phyloP scores from a whole-genome alignment of 2,888 invertebrate species.

The Nephrotoma flavescens region DNA sequence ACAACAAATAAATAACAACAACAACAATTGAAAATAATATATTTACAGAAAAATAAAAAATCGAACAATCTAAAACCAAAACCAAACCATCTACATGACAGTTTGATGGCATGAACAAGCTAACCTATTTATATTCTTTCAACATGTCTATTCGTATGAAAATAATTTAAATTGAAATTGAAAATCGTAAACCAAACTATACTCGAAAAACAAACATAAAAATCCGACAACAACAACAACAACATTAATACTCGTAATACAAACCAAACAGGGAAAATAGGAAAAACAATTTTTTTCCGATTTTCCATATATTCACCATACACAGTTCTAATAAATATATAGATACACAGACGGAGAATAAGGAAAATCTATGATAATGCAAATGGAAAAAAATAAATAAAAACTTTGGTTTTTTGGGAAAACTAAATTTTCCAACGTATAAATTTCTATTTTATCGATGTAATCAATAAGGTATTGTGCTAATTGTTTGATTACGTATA shows the following conservation, averaged over 20 bases:
- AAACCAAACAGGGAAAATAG: neutral
- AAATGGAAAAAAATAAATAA: neutral
- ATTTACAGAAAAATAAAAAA: neutral
- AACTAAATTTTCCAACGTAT: neutral
- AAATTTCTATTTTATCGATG: neutral
- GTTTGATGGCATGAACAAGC: slow-evolving; percentile 1
- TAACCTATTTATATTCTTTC: slow-evolving; percentile 5
- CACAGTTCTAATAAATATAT: neutral
- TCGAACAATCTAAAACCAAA: neutral
- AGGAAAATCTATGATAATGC: neutral
- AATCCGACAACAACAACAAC: neutral
- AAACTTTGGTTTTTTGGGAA: neutral
- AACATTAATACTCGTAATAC: neutral
- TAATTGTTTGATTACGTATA: neutral
- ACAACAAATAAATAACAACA: neutral
- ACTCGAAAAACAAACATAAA: slow-evolving; percentile 1
- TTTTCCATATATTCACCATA: neutral
- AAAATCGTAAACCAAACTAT: slow-evolving; percentile 3
- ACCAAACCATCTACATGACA: slow-evolving; percentile 2
- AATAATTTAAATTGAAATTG: slow-evolving; percentile 6
- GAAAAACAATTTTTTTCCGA: neutral
- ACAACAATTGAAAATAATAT: neutral
- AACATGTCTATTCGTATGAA: slow-evolving; percentile 6
- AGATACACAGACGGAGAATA: neutral
- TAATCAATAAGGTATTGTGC: neutral